phyloP scores from a whole-genome alignment of 2,113 vertebrate genomes.

The Nycticryphes semicollaris region DNA sequence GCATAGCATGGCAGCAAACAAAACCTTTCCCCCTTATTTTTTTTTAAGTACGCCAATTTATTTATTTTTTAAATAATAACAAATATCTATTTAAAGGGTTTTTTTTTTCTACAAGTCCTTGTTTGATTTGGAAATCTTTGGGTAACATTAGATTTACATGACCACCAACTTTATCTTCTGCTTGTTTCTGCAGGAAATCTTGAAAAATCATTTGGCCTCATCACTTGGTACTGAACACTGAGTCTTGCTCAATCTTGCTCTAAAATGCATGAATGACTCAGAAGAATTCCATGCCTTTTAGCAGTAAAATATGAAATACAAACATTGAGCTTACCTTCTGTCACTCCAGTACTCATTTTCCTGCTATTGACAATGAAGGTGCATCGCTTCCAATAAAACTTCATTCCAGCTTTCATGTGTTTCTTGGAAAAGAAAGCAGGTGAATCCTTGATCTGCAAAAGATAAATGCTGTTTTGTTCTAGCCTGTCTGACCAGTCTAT shows the following conservation, averaged over 20 bases:
- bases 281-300: neutral
- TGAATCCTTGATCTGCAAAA: slow-evolving; percentile 46
- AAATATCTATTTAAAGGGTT: neutral
- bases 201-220: neutral
- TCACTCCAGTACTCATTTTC: neutral
- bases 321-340: slow-evolving; percentile 2
- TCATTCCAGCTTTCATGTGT: slow-evolving; percentile 15
- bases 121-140: neutral
- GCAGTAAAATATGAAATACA: neutral
- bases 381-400: neutral
- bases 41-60: neutral
- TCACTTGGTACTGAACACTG: neutral
- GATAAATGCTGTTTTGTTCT: slow-evolving; percentile 40
- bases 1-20: neutral
- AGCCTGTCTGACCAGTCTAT: slow-evolving; percentile 29
- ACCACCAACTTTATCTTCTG: neutral
- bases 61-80: neutral
- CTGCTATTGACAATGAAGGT: neutral
- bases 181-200: neutral
- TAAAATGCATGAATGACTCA: neutral
- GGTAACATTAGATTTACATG: neutral
- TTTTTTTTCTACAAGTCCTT: neutral
- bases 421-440: neutral
- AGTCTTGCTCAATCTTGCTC: neutral
- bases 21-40: neutral